Percentiles rank a stretch among this genome's conserved stretches.
phyloP scores from a whole-genome alignment of 2,113 vertebrate genomes.

The Anhinga anhinga region DNA sequence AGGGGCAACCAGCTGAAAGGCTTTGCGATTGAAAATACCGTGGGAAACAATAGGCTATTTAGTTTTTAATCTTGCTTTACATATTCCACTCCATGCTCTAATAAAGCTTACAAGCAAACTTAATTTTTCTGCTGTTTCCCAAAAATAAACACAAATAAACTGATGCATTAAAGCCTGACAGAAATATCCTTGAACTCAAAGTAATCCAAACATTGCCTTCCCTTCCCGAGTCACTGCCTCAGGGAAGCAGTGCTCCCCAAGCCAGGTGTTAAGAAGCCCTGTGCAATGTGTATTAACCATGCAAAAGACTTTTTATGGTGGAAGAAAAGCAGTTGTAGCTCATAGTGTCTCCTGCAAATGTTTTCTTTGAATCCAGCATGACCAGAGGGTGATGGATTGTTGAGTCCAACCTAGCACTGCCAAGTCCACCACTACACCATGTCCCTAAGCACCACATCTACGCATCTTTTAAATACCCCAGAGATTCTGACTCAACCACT shows the following conservation, averaged over 20 bases:
- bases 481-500: no score
- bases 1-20: not conserved
- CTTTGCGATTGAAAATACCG: not conserved
- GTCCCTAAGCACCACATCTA: no score
- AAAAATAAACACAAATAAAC: conserved; percentile 43
- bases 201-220: not conserved
- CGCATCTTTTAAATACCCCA: no score
- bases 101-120: conserved; percentile 26
- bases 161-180: not conserved
- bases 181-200: conserved; percentile 27
- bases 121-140: not conserved
- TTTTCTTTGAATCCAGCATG: not conserved
- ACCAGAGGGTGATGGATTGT: not conserved
- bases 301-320: not conserved
- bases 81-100: conserved; percentile 25
- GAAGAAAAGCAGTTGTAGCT: not conserved
- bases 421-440: no score
- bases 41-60: conserved; percentile 13
- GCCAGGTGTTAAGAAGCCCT: not conserved
- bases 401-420: no score
- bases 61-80: conserved; percentile 26
- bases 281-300: not conserved
- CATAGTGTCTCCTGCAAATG: not conserved
- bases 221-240: not conserved
- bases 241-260: not conserved